Base-by-base conservation (phyloP, 2,113 vertebrate genomes). In the Vulpes vulpes region DNA sequence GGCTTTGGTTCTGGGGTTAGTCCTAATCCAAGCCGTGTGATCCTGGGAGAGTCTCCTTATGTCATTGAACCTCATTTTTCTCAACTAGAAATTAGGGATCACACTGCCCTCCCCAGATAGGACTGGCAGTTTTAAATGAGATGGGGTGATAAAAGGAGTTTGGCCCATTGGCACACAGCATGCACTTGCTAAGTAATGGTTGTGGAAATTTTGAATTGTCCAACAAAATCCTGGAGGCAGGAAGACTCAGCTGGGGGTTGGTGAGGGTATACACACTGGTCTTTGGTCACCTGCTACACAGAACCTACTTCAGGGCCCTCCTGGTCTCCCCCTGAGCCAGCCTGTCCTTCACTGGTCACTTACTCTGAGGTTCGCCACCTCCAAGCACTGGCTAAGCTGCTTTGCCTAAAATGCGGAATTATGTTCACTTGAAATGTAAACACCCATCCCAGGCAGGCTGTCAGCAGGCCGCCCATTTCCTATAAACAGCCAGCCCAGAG, bases 391-490 rank as follows among this genome's bases (percentile, higher is more conserved):
- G 65, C 53, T 71, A 57, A 81, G 35, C 6, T 12, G 51, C 32
- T 84, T 95, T 55, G 57, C 57, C 67, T 32, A 43, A 94, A 93
- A 53, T 64, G 51, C 25, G 43, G 65, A 82, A 76, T 67, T 96
- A 53, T 91, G 80, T 82, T 93, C 73, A 49, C 25, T 55, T 60
- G 78, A 93, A 94, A 89, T 78, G 14, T 92, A 93, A 98, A 89
- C 65, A 67, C 25, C 12, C 30, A 16, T 57, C 3, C 55, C 74
- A 69, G 78, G 84, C 65, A 79, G 71, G 67, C 6, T 23, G 65
- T 76, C 2, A 11, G 32, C 59, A 89, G 67, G 38, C 2, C 1
- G 6, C 23, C 15, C 16, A 10, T 55, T 91, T 95, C 89, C 32
- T 89, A 43, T 49, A 91, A 93, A 94, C 71, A 88, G 1, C 30